Evolutionary conservation across 1,140 invertebrate species (phyloP), one percentile per base, ranked within the genome.

Genomic region (Radopholus similis): DNA sequence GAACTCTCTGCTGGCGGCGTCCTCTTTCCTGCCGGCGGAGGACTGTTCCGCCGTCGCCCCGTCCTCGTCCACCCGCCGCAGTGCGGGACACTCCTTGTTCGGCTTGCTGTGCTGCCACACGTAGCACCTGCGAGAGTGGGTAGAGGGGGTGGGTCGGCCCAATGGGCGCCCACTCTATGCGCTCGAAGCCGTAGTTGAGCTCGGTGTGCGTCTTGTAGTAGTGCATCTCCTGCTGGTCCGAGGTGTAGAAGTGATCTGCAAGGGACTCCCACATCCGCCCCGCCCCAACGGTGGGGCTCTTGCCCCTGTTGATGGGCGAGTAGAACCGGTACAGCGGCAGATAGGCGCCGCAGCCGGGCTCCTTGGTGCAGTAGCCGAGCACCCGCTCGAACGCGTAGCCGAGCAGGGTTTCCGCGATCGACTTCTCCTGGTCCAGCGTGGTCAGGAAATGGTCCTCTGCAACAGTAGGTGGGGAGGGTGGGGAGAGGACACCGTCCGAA

Each of bases 291-390:
- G 13, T 9, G 67, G 28, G 15, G 21, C 21, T 30, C n/a, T 51
- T 49, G 75, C 74, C 74, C 71, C 75, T 78, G 37, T 71, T 72
- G n/a, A 76, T 60, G 4, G 76, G 34, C 38, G 72, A 78, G 49
- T 76, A 76, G 42, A 78, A 76, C 21, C 74, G 75, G 73, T 76
- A 76, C 30, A 76, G 55, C 15, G 74, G 74, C 35, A 78, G n/a
- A 58, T 77, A 78, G 13, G 74, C 74, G n/a, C 76, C 74, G 56
- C 74, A 76, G 4, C 76, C 74, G n/a, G 74, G 74, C 28, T 76
- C 73, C 54, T 75, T 77, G 9, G 74, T 76, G 62, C 74, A 76
- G 58, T 73, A 76, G 18, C 74, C 74, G 26, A 77, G 55, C 30
- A 75, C 63, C 34, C 42, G 59, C 35, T 76, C 74, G 56, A 75